These are phyloP conservation scores for Paramisgurnus dabryanus DNA, from an alignment of 2,113 vertebrate species.

Conservation along the genomic window DNA sequence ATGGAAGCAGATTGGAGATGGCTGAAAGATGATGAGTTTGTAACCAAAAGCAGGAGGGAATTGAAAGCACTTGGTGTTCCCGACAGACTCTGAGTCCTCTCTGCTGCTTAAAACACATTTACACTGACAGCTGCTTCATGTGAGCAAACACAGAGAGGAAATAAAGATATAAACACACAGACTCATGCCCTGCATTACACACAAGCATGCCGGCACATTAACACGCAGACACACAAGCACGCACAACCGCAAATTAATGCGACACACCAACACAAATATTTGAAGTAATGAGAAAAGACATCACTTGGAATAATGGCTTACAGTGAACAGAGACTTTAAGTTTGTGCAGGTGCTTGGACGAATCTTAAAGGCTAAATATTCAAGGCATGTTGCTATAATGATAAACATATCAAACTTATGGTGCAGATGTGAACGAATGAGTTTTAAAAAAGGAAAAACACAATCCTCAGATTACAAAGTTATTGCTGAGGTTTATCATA, in stretches of 20 bases:
- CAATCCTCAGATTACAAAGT: too few relatives aligned
- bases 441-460: too few relatives aligned
- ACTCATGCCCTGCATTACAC: slow-evolving; percentile 16
- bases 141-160: slow-evolving; percentile 50
- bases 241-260: neutral
- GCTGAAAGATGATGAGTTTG: slow-evolving; percentile 11
- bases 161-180: slow-evolving; percentile 48
- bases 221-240: neutral
- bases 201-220: neutral
- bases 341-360: neutral
- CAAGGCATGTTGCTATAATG: neutral
- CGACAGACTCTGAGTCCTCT: slow-evolving; percentile 44
- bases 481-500: too few relatives aligned
- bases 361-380: neutral
- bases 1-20: slow-evolving; percentile 7
- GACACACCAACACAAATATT: slow-evolving; percentile 15
- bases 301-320: slow-evolving; percentile 35
- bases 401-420: neutral
- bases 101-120: slow-evolving; percentile 48
- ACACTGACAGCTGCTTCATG: slow-evolving; percentile 41
- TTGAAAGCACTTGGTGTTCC: slow-evolving; percentile 35
- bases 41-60: slow-evolving; percentile 45
- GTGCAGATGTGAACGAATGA: too few relatives aligned
- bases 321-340: slow-evolving; percentile 30
- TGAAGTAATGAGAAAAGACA: slow-evolving; percentile 34